A percentile compares a stretch with the other conserved stretches of the same genome.
phyloP scores from a whole-genome alignment of 2,797 vertebrate species.

The Siniperca scherzeri region DNA sequence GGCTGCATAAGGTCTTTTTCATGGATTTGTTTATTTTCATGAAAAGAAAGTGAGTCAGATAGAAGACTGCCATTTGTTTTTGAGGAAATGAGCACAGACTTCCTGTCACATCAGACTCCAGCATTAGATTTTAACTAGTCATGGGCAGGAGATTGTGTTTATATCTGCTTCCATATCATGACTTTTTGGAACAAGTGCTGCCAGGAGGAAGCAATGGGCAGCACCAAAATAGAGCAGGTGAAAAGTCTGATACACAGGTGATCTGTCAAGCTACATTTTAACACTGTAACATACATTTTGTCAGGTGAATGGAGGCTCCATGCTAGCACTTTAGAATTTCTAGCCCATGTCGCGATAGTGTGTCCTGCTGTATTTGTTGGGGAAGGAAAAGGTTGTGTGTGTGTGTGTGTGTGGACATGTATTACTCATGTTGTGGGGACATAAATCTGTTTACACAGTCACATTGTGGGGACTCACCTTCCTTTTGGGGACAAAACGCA shows the following conservation, averaged over 20 bases:
- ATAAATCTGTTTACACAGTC: too few relatives aligned
- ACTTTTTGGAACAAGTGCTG: constrained; percentile 21
- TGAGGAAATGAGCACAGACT: not conserved
- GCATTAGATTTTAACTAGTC: constrained; percentile 1
- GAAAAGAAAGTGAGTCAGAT: not conserved
- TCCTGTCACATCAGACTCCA: not conserved
- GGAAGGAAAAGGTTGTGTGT: not conserved
- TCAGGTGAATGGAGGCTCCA: constrained; percentile 14
- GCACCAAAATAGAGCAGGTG: constrained; percentile 22
- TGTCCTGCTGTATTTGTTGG: constrained; percentile 11
- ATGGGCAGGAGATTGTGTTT: constrained; percentile 2
- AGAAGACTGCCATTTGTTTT: not conserved
- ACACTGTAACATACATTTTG: constrained; percentile 16
- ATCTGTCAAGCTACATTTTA: constrained; percentile 24
- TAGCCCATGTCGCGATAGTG: constrained; percentile 8
- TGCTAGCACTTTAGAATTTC: constrained; percentile 6
- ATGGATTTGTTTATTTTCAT: not conserved
- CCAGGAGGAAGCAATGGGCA: not conserved
- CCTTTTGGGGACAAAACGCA: too few relatives aligned
- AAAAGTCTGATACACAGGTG: constrained; percentile 21
- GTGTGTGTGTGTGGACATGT: not conserved
- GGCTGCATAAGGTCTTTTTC: not conserved
- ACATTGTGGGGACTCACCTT: too few relatives aligned
- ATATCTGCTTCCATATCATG: constrained; percentile 1
- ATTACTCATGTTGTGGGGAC: too few relatives aligned